A percentile compares a stretch with the other conserved stretches of the same genome.
Evolutionary conservation across 2,888 invertebrate species (phyloP).

Genomic region (Heteromyza rotundicornis): DNA sequence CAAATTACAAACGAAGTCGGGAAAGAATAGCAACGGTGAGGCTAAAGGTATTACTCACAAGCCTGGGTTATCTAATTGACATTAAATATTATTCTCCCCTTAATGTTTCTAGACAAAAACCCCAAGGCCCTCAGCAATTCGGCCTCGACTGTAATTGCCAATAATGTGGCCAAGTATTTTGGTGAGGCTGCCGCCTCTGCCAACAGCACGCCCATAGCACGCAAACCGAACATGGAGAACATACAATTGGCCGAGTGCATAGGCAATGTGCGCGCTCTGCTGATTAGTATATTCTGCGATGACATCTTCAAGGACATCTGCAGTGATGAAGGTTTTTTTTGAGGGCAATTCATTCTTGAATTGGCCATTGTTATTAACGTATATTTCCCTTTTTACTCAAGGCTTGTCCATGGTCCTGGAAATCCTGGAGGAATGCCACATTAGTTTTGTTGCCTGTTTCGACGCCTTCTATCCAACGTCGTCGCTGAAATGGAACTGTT

Average conservation of each 20-base stretch:
- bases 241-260: slow-evolving; percentile 84
- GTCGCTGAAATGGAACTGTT: slow-evolving; percentile 88
- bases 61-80: too few species aligned
- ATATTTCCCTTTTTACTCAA: slow-evolving; percentile 23
- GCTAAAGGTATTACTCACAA: slow-evolving; percentile 35
- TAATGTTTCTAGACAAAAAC: slow-evolving; percentile 37
- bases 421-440: slow-evolving; percentile 87
- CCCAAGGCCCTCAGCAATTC: slow-evolving; percentile 28
- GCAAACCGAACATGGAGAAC: slow-evolving; percentile 66
- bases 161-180: slow-evolving; percentile 36
- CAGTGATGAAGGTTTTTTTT: slow-evolving; percentile 55
- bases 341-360: too few species aligned
- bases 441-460: slow-evolving; percentile 89
- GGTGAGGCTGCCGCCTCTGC: slow-evolving; percentile 28
- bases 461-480: slow-evolving; percentile 96
- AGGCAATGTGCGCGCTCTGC: slow-evolving; percentile 80
- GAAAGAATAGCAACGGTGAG: slow-evolving; percentile 6
- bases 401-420: slow-evolving; percentile 71
- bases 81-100: too few species aligned
- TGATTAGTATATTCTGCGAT: slow-evolving; percentile 84
- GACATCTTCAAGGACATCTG: slow-evolving; percentile 64
- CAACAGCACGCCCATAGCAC: slow-evolving; percentile 29
- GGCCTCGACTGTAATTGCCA: slow-evolving; percentile 25
- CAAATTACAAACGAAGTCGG: slow-evolving; percentile 38
- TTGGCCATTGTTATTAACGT: neutral